A percentile compares a stretch with the other conserved stretches of the same genome.
Evolutionary conservation across 2,888 invertebrate genomes (phyloP).

Genomic region (Caenorhabditis plicata): DNA sequence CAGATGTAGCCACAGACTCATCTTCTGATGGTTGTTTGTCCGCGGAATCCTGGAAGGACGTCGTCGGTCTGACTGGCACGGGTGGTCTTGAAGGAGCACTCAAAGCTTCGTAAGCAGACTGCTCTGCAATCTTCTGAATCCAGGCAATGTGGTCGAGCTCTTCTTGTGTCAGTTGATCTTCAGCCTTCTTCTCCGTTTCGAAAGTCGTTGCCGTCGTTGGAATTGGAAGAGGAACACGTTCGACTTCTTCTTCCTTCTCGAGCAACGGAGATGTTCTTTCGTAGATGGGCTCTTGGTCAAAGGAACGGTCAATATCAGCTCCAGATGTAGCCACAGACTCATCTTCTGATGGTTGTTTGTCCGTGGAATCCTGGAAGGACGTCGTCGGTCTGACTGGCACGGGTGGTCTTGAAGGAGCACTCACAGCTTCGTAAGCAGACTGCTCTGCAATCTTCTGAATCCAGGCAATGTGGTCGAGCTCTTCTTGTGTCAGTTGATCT

Average conservation of each 20-base stretch:
- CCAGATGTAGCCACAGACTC: background rate
- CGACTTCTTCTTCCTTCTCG: too few species aligned
- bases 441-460: conserved; percentile 13
- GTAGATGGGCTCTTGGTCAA: background rate
- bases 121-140: background rate
- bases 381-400: background rate
- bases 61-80: background rate
- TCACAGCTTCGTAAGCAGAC: conserved; percentile 1
- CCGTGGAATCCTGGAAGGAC: background rate
- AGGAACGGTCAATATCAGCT: background rate
- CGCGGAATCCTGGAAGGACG: background rate
- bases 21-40: background rate
- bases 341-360: background rate
- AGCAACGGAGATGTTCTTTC: background rate
- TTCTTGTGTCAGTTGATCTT: background rate
- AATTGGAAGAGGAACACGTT: too few species aligned
- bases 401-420: background rate
- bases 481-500: conserved; percentile 11
- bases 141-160: background rate
- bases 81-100: background rate
- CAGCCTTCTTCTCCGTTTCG: background rate
- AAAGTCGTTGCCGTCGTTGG: background rate
- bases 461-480: conserved; percentile 13
- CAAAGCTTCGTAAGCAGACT: background rate
- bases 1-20: background rate